These are phyloP conservation scores for Steatornis caripensis DNA, from an alignment of 2,113 vertebrate genomes.

Conservation along the genomic window DNA sequence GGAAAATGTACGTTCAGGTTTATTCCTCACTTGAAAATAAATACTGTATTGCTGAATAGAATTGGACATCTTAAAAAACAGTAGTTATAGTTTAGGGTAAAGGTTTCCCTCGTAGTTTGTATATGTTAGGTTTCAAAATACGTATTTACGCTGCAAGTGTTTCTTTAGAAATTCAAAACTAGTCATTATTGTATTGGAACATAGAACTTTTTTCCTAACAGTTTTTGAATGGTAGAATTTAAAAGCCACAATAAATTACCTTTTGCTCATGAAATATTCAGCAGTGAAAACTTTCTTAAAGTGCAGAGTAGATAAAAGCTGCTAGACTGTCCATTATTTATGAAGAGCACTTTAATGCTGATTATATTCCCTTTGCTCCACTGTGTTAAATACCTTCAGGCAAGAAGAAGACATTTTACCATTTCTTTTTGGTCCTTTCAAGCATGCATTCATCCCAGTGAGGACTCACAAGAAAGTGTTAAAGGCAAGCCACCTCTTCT, in stretches of 20 bases:
- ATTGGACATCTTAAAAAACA: not conserved
- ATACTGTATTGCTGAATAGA: not conserved
- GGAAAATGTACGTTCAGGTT: not conserved
- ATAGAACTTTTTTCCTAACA: not conserved
- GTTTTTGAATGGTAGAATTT: constrained; percentile 27
- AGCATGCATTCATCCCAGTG: not conserved
- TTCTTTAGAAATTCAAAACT: not conserved
- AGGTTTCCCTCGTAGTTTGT: not conserved
- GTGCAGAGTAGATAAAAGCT: constrained; percentile 41
- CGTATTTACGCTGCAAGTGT: not conserved
- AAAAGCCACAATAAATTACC: constrained; percentile 28
- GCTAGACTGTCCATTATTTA: constrained; percentile 45
- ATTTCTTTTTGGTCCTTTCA: not conserved
- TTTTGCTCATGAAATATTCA: constrained; percentile 56
- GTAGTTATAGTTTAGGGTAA: not conserved
- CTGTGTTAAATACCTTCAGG: not conserved
- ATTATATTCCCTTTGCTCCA: not conserved
- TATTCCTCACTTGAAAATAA: not conserved
- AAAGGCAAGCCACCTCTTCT: not conserved
- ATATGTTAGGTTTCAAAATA: not conserved
- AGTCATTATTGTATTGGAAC: not conserved
- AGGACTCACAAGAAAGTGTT: not conserved
- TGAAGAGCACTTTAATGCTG: constrained; percentile 19
- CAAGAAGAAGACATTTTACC: not conserved
- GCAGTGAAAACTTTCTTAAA: constrained; percentile 33